Evolutionary conservation across 2,888 invertebrate species (phyloP).

Genomic region (Heteromyza rotundicornis): DNA sequence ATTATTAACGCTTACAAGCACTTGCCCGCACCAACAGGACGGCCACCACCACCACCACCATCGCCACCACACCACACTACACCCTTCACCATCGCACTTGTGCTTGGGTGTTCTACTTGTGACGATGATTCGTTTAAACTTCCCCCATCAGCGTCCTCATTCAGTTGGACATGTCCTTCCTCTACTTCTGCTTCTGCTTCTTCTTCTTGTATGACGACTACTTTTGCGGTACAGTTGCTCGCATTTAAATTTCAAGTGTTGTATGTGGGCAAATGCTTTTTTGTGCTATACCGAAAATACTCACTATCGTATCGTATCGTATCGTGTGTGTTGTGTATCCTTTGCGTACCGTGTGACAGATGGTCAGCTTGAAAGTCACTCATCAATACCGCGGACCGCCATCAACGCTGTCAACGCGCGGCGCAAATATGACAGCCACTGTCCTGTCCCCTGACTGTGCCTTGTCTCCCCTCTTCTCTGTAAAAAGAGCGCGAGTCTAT

Average conservation of each 20-base stretch:
- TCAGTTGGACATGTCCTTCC: background rate
- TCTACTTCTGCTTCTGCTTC: too few species aligned
- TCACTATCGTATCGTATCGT: slow-evolving; percentile 21
- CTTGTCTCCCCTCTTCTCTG: too few species aligned
- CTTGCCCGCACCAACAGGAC: background rate
- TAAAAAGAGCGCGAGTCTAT: too few species aligned
- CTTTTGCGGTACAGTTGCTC: slow-evolving; percentile 1
- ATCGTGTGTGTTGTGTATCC: too few species aligned
- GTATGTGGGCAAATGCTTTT: background rate
- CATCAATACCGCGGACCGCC: background rate
- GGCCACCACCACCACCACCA: background rate
- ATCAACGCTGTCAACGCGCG: background rate
- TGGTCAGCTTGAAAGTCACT: slow-evolving; percentile 53
- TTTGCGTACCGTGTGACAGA: too few species aligned
- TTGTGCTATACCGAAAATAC: background rate
- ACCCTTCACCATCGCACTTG: background rate
- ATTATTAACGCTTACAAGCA: slow-evolving; percentile 6
- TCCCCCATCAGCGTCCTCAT: background rate
- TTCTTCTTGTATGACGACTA: too few species aligned
- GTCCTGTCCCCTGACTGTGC: background rate
- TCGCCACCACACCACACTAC: background rate
- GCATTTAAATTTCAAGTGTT: background rate
- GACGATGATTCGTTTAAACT: slow-evolving; percentile 7
- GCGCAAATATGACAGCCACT: slow-evolving; percentile 1
- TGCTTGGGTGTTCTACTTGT: background rate